Percentiles rank a stretch among this genome's conserved stretches.
Conservation (phyloP, 1,140 invertebrate species). For the Dufourea novaeangliae region DNA sequence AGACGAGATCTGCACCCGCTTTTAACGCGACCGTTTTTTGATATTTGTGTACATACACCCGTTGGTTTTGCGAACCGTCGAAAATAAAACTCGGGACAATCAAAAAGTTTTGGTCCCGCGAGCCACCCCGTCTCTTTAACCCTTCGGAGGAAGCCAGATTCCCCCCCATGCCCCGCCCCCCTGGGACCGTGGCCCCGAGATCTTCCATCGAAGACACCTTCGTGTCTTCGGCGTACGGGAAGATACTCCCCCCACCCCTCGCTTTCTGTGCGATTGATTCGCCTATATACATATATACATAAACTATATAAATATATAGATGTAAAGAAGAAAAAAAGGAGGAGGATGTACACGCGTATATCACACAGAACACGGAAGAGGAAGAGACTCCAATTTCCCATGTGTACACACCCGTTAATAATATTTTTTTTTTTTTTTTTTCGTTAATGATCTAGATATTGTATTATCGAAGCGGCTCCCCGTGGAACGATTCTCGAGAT, state of each 20-base stretch:
- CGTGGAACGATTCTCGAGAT: too few relatives aligned
- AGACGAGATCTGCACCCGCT: slow-evolving; percentile 28
- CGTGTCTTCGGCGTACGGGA: slow-evolving; percentile 8
- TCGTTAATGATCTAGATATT: slow-evolving; percentile 49
- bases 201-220: slow-evolving; percentile 1
- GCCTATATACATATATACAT: slow-evolving; percentile 68
- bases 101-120: too few relatives aligned
- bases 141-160: neutral
- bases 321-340: slow-evolving; percentile 53
- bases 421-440: too few relatives aligned
- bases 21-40: slow-evolving; percentile 19
- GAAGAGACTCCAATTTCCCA: slow-evolving; percentile 33
- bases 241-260: slow-evolving; percentile 26
- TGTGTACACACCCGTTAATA: slow-evolving; percentile 40
- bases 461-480: slow-evolving; percentile 50
- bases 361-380: slow-evolving; percentile 29
- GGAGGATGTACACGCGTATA: too few relatives aligned
- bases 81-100: too few relatives aligned
- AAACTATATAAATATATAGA: slow-evolving; percentile 58
- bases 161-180: too few relatives aligned
- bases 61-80: neutral
- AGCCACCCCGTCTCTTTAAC: neutral
- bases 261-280: slow-evolving; percentile 52
- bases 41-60: slow-evolving; percentile 51
- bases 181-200: neutral